Percentiles rank a stretch among this genome's conserved stretches.
These are phyloP conservation scores for Tachina fera DNA, from an alignment of 2,888 invertebrate species.

Conservation along the genomic window DNA sequence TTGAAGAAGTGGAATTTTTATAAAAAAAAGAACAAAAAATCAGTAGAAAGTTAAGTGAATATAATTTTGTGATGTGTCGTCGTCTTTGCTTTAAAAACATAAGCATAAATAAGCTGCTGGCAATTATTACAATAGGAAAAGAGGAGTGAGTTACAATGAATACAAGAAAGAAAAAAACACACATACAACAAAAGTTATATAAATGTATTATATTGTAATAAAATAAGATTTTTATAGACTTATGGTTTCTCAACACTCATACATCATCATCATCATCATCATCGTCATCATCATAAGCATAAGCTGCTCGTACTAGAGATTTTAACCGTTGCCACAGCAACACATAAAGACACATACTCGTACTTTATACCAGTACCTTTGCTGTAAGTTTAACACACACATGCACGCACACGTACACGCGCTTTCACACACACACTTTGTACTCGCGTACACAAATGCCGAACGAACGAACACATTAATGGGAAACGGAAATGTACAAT, in stretches of 20 bases:
- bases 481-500: slow-evolving; percentile 71
- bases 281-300: slow-evolving; percentile 51
- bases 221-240: slow-evolving; percentile 70
- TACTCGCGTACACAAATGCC: slow-evolving; percentile 14
- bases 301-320: slow-evolving; percentile 13
- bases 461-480: slow-evolving; percentile 23
- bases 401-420: neutral
- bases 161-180: too few species aligned
- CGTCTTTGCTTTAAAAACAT: too few species aligned
- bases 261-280: slow-evolving; percentile 60
- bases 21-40: neutral
- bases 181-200: neutral
- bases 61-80: neutral
- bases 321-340: slow-evolving; percentile 31
- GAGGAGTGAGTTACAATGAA: neutral
- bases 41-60: slow-evolving; percentile 45
- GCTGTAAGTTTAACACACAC: neutral
- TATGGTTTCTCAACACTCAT: slow-evolving; percentile 64
- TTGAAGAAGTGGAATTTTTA: neutral
- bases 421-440: slow-evolving; percentile 6
- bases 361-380: too few species aligned
- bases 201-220: slow-evolving; percentile 65
- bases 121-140: slow-evolving; percentile 19
- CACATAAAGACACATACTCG: neutral
- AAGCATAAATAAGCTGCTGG: slow-evolving; percentile 13